Base-by-base conservation (phyloP, 2,888 invertebrate genomes). In the Eueremaeus valkanovi region DNA sequence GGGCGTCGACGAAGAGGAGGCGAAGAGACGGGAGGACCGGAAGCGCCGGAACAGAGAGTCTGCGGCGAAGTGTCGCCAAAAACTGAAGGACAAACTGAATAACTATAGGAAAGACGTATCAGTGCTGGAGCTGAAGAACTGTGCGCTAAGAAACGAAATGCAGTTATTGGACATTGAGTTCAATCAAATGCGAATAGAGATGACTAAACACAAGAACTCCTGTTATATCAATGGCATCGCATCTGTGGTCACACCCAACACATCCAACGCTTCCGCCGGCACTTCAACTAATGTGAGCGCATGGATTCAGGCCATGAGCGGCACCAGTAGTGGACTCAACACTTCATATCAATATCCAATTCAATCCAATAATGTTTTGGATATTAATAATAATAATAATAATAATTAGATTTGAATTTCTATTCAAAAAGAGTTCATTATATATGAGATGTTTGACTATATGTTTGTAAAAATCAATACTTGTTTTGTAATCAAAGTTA, bases 31-130 rank as follows among this genome's bases (percentile, higher is more conserved):
- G n/a, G 63, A 63, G 21, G 63, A 63, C 3, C 1, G 63, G 21
- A 33, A 36, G 36, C 33, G 63, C 5, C 63, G 63, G 8, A 63
- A 63, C 63, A 63, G 63, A 63, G 63, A 63, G 36, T 63, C 63
- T 3, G 63, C 63, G 36, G 63, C 63, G n/a, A 63, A 63, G 31
- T 63, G 63, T 27, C 33, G 63, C 16, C 63, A 63, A 36, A 63
- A 63, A 63, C 63, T 63, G 5, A 63, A 63, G 11, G 63, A 63
- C 36, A 33, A 29, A 33, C 21, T 63, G 3, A 18, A 11, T 5
- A 33, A 13, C 9, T 3, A 3, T 36, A 3, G 33, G 5, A n/a
- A 18, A 33, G 63, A 31, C 5, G 63, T 63, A 5, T 21, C 1
- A 13, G 11, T 9, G 1, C 3, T 8, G 63, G 63, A 63, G 16